Evolutionary conservation across 2,797 vertebrate genomes (phyloP), one percentile per base, ranked within the genome.

Genomic region (Vipera latastei): DNA sequence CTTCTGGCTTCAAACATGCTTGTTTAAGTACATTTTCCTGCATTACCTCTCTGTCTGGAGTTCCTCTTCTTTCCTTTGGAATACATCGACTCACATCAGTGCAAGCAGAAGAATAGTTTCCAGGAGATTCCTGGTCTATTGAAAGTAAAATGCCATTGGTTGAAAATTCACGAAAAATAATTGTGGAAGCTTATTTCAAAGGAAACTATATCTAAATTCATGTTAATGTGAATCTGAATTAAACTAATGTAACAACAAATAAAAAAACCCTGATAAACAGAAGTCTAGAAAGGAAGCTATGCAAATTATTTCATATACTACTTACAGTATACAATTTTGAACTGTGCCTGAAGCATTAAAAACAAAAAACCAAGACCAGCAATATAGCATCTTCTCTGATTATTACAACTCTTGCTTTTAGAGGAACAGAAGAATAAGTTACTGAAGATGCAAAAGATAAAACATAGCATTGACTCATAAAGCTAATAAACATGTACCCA

Each of bases 31-130:
- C 18, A 60, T 25, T 92, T 53, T n/a, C 89, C 57, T 93, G 94
- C 92, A 89, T 86, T 98, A 99, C 99, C 99, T 99, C 99, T 98
- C 98, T 98, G 92, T 99, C 98, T 55, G 98, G 97, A 94, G 98
- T 97, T 95, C 97, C 98, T 97, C 98, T 98, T 98, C 98, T 98
- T 93, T 98, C 98, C 97, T 98, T 98, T 91, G 98, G 97, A 87
- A 97, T 96, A 95, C 98, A 98, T 94, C 97, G 98, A 94, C 98
- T 98, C 95, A 98, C 65, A 93, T 98, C 98, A 94, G 97, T 96
- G 94, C 98, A 96, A 94, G 97, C 95, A 91, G 98, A 98, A 38
- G 98, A 98, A 95, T 98, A 99, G 96, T 97, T 98, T 97, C 98
- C 97, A 93, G 98, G 98, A 94, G 98, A 98, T 95, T 99, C 99